A percentile compares a stretch with the other conserved stretches of the same genome.
Conservation (phyloP, 2,113 vertebrate genomes). For the Procapra przewalskii region DNA sequence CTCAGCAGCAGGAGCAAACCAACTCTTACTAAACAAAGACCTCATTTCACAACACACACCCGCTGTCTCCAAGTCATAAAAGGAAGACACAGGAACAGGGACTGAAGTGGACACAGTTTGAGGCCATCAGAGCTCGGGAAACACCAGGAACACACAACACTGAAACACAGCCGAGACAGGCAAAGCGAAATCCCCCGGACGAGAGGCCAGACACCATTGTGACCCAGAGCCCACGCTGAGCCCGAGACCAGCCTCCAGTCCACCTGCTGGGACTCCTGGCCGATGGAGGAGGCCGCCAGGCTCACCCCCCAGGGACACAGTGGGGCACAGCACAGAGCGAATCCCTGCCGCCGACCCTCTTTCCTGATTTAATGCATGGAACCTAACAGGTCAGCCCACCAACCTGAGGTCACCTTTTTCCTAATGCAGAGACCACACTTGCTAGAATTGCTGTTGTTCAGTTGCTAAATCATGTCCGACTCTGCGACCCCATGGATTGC, state of each 20-base stretch:
- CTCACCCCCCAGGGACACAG: rapidly evolving
- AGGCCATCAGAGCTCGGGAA: rapidly evolving
- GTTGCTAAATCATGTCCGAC: background rate
- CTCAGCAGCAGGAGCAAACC: background rate
- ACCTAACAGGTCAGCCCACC: background rate
- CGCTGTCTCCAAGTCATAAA: background rate
- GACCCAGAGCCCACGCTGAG: rapidly evolving
- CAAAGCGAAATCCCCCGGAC: rapidly evolving
- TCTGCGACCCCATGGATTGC: background rate
- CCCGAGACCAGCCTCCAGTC: rapidly evolving
- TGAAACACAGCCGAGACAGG: rapidly evolving
- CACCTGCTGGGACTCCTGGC: background rate
- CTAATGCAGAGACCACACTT: no score
- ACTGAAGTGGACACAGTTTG: rapidly evolving
- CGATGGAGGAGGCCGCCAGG: rapidly evolving
- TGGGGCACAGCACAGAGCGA: rapidly evolving
- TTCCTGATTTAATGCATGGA: rapidly evolving
- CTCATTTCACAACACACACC: background rate
- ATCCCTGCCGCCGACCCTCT: background rate
- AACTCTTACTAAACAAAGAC: background rate
- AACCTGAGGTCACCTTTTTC: background rate
- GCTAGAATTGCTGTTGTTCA: background rate
- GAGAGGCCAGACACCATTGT: rapidly evolving
- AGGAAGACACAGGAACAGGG: rapidly evolving
- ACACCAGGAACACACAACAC: background rate